Conservation (phyloP, 2,888 invertebrate genomes). For the Drosophila falleni region DNA sequence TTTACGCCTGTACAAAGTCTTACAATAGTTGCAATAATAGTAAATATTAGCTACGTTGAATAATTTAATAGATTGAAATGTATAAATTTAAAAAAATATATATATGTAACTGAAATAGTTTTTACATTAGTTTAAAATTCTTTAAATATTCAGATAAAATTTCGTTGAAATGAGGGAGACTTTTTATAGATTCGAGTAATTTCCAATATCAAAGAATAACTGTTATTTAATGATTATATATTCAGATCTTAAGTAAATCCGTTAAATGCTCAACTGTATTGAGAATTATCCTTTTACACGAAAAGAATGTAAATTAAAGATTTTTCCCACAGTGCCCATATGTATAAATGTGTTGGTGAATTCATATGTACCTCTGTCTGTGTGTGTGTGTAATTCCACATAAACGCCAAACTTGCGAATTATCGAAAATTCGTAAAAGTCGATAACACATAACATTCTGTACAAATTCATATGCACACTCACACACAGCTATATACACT, state of each 20-base stretch:
- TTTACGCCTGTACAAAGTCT: neutral
- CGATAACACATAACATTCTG: conserved; percentile 36
- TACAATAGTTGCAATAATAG: neutral
- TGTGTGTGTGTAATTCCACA: conserved; percentile 26
- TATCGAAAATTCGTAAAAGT: conserved; percentile 46
- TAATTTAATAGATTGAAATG: neutral
- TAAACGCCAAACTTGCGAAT: conserved; percentile 51
- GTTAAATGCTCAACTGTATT: no score
- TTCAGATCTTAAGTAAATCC: no score
- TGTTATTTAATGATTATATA: no score
- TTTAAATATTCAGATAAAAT: no score
- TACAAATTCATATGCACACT: conserved; percentile 11
- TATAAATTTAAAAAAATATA: neutral
- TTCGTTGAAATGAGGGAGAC: no score
- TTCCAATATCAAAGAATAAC: no score
- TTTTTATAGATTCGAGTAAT: no score
- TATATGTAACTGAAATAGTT: neutral
- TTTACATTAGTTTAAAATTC: neutral
- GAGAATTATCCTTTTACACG: no score
- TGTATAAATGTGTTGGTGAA: neutral
- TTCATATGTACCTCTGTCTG: neutral
- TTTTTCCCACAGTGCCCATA: conserved; percentile 9
- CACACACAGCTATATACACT: neutral
- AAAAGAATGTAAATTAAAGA: no score
- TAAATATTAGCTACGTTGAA: neutral